These are phyloP conservation scores for Drosophila mercatorum DNA, from an alignment of 2,888 invertebrate species.

Conservation along the genomic window DNA sequence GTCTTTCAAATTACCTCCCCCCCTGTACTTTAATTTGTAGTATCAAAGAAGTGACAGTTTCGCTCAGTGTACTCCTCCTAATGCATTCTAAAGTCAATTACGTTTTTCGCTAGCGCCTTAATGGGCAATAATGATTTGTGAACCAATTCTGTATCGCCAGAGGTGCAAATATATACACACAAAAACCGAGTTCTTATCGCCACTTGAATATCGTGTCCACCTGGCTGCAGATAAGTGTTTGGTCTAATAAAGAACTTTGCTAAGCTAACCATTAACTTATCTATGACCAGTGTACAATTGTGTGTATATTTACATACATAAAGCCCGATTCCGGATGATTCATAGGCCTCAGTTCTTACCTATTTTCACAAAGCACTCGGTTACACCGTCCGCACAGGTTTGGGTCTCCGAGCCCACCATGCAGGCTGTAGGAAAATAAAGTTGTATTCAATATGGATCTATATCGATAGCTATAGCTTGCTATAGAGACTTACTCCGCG, in stretches of 20 bases:
- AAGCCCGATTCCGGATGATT: neutral
- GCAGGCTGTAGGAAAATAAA: neutral
- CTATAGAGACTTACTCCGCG: constrained; percentile 19
- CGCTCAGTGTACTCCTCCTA: neutral
- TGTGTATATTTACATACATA: constrained; percentile 4
- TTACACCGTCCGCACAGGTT: neutral
- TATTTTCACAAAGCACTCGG: constrained; percentile 22
- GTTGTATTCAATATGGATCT: neutral
- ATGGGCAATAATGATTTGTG: constrained; percentile 7
- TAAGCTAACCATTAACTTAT: constrained; percentile 18
- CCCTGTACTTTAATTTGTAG: too few relatives aligned
- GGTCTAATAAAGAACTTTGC: constrained; percentile 5
- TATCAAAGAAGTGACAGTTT: neutral
- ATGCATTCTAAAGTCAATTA: neutral
- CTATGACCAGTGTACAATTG: neutral
- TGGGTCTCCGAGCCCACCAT: neutral
- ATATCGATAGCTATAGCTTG: neutral
- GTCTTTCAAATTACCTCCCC: too few relatives aligned
- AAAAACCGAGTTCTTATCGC: constrained; percentile 11
- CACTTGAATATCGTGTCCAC: neutral
- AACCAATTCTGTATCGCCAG: neutral
- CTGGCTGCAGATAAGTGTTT: constrained; percentile 14
- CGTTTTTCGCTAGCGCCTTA: neutral
- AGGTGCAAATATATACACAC: neutral
- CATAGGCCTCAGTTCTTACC: constrained; percentile 35